Evolutionary conservation across 2,797 vertebrate species (phyloP).

Genomic region (Sebastes ruberrimus): DNA sequence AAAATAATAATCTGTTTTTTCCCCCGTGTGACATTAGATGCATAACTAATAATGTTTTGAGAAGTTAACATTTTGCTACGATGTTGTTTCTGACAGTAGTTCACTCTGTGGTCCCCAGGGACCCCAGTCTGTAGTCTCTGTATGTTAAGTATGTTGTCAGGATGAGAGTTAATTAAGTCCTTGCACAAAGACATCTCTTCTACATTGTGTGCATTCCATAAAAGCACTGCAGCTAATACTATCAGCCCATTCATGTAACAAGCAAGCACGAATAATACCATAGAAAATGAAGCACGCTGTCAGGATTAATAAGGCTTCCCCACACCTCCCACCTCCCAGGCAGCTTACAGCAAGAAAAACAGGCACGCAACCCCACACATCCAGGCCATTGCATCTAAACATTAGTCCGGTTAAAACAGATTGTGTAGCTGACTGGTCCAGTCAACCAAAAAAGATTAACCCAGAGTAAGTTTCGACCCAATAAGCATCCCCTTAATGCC

Average conservation of each 20-base stretch:
- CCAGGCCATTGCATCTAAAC: slow-evolving; percentile 3
- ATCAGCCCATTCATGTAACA: slow-evolving; percentile 37
- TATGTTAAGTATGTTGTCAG: background rate
- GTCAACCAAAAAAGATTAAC: slow-evolving; percentile 37
- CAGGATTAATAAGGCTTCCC: slow-evolving; percentile 49
- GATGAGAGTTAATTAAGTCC: background rate
- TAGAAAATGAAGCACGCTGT: slow-evolving; percentile 31
- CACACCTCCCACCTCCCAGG: slow-evolving; percentile 17
- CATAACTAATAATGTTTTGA: background rate
- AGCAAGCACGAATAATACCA: slow-evolving; percentile 28
- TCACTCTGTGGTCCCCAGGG: background rate
- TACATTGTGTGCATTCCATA: background rate
- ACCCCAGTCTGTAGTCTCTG: background rate
- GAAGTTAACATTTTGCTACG: background rate
- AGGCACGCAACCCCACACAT: background rate
- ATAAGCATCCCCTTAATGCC: slow-evolving; percentile 33
- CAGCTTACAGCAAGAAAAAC: slow-evolving; percentile 17
- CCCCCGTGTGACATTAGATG: background rate
- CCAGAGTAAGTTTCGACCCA: slow-evolving; percentile 14
- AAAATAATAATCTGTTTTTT: background rate
- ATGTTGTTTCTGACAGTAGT: background rate
- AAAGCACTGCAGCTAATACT: slow-evolving; percentile 26
- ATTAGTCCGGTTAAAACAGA: slow-evolving; percentile 36
- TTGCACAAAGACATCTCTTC: background rate
- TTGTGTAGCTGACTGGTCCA: slow-evolving; percentile 22